Conservation (phyloP, 2,797 vertebrate species). For the Lepilemur septentrionalis region DNA sequence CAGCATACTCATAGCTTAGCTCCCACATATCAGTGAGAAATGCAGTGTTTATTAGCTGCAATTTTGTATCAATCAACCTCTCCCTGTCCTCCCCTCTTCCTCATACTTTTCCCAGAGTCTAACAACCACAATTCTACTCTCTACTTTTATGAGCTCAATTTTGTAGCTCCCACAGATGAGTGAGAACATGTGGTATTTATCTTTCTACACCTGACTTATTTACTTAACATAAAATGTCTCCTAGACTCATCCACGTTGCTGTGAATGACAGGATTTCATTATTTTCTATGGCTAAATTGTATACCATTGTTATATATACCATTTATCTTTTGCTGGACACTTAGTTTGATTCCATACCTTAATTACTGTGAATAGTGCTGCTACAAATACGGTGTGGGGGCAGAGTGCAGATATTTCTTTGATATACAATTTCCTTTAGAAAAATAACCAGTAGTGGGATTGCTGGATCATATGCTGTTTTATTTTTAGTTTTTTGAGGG, state of each 20-base stretch:
- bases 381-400: neutral
- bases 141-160: neutral
- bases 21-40: too few relatives aligned
- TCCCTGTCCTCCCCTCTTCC: neutral
- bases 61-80: neutral
- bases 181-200: neutral
- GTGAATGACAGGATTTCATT: neutral
- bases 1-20: too few relatives aligned
- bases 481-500: neutral
- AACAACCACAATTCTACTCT: neutral
- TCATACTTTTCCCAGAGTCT: neutral
- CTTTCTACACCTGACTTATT: neutral
- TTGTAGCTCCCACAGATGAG: neutral
- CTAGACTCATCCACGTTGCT: neutral
- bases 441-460: neutral
- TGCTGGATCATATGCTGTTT: neutral
- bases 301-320: neutral
- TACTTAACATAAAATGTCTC: neutral
- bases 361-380: neutral
- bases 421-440: neutral
- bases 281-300: neutral
- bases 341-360: neutral
- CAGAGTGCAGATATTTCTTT: neutral
- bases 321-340: neutral
- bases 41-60: too few relatives aligned